Percentiles rank a stretch among this genome's conserved stretches.
Conservation (phyloP, 2,113 vertebrate genomes). For the Struthio camelus region DNA sequence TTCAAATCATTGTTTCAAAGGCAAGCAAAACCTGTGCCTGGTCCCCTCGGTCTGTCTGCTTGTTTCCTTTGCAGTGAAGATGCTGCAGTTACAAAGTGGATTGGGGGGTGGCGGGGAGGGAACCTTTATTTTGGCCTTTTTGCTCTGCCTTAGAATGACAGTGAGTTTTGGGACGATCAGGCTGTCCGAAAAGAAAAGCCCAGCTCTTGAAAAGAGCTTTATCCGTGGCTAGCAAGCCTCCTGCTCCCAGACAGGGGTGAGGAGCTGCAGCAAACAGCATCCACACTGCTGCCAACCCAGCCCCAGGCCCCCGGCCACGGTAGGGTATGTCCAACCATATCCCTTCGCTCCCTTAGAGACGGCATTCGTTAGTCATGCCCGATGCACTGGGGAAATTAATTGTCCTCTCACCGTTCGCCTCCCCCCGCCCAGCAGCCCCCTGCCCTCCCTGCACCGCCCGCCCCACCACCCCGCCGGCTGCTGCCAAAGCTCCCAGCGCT, state of each 20-base stretch:
- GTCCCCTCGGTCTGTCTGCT: neutral
- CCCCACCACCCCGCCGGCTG: fast-evolving
- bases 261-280: neutral
- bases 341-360: neutral
- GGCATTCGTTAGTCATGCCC: neutral
- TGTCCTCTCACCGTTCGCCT: neutral
- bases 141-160: neutral
- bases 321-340: neutral
- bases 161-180: neutral
- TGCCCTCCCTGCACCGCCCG: neutral
- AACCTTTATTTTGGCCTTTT: neutral
- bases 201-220: neutral
- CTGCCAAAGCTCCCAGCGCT: neutral
- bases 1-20: neutral
- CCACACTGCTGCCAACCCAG: fast-evolving
- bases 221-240: neutral
- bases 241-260: fast-evolving
- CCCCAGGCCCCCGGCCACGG: neutral
- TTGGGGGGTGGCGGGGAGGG: fast-evolving
- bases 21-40: neutral
- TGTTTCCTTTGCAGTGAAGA: no score
- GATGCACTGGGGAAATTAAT: neutral
- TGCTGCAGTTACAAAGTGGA: no score
- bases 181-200: neutral
- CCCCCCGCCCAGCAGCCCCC: fast-evolving